phyloP scores from a whole-genome alignment of 2,888 invertebrate genomes.

The Achlya flavicornis region DNA sequence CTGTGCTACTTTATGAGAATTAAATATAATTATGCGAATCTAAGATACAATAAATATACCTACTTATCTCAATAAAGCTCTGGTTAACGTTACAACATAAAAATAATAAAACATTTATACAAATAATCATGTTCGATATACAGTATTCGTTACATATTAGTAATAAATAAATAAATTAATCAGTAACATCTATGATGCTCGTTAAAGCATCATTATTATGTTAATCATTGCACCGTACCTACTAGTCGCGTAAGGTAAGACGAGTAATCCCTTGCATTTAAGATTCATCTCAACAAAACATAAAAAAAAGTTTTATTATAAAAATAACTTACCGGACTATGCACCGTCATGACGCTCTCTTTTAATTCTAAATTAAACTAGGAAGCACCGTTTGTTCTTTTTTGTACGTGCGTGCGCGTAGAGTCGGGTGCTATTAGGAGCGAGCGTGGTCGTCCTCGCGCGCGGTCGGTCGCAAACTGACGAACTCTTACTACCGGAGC shows the following conservation, averaged over 20 bases:
- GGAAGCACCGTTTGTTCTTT: slow-evolving; percentile 66
- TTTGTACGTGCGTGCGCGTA: slow-evolving; percentile 45
- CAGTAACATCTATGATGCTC: slow-evolving; percentile 4
- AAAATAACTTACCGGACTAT: slow-evolving; percentile 61
- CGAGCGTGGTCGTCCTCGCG: slow-evolving; percentile 50
- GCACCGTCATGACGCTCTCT: slow-evolving; percentile 63
- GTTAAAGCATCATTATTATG: not conserved
- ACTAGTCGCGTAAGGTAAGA: not conserved
- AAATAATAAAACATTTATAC: no score
- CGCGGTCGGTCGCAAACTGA: slow-evolving; percentile 66
- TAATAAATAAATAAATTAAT: not conserved
- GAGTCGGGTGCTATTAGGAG: slow-evolving; percentile 44
- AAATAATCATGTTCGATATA: no score
- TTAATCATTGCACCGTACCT: not conserved
- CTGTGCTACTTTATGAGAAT: no score
- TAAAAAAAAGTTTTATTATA: slow-evolving; percentile 21
- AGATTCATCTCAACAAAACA: slow-evolving; percentile 9
- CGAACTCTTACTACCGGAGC: slow-evolving; percentile 29
- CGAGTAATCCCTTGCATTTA: slow-evolving; percentile 1
- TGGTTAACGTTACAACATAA: no score
- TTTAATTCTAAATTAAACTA: slow-evolving; percentile 72
- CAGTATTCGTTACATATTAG: no score
- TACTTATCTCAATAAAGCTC: no score
- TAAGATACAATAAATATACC: not conserved
- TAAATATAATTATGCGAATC: not conserved